Conservation (phyloP, 2,797 vertebrate species). For the Enteromius thamalakanensis region DNA sequence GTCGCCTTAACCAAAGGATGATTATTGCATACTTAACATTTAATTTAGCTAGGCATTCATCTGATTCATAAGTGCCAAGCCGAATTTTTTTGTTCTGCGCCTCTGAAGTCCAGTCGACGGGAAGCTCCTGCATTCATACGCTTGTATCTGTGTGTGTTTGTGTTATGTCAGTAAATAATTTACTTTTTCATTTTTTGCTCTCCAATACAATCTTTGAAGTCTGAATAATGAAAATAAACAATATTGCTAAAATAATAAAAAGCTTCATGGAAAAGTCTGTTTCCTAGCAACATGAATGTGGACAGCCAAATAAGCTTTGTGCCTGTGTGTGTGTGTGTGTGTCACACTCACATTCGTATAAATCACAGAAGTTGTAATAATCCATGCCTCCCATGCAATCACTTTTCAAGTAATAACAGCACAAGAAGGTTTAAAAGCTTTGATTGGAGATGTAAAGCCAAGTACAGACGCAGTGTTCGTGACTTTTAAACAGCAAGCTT, state of each 20-base stretch:
- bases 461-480: background rate
- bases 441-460: conserved; percentile 15
- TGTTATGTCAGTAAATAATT: conserved; percentile 44
- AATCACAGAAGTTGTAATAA: conserved; percentile 44
- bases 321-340: conserved; percentile 42
- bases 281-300: conserved; percentile 82
- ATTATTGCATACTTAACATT: conserved; percentile 58
- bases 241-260: conserved; percentile 68
- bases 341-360: conserved; percentile 24
- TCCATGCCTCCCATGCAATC: conserved; percentile 42
- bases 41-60: conserved; percentile 40
- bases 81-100: conserved; percentile 9
- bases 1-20: conserved; percentile 28
- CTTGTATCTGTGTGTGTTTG: background rate
- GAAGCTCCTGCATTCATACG: background rate
- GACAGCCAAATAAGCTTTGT: conserved; percentile 67
- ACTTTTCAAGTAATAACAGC: conserved; percentile 43
- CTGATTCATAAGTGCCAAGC: conserved; percentile 32
- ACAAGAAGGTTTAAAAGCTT: conserved; percentile 41
- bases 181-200: conserved; percentile 57
- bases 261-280: conserved; percentile 69
- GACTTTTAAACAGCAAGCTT: conserved; percentile 1
- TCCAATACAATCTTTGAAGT: conserved; percentile 64
- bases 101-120: conserved; percentile 26
- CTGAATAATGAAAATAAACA: conserved; percentile 72